phyloP scores from a whole-genome alignment of 2,113 vertebrate species.

The Eupsittula cactorum region DNA sequence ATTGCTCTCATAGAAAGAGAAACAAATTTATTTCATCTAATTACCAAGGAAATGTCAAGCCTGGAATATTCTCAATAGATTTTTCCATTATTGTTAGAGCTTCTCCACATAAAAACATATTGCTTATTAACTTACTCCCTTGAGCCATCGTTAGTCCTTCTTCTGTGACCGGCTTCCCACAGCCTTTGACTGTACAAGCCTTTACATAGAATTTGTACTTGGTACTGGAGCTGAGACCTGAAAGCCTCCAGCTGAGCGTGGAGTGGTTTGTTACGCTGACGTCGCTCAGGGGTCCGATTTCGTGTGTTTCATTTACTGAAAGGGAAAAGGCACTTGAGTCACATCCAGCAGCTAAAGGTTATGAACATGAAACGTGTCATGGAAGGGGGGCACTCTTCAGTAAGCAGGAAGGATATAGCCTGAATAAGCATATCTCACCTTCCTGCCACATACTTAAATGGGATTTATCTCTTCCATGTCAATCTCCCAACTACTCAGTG shows the following conservation, averaged over 20 bases:
- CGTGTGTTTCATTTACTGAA: constrained; percentile 89
- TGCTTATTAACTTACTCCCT: constrained; percentile 82
- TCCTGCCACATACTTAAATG: background rate
- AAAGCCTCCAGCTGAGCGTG: constrained; percentile 80
- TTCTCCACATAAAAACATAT: background rate
- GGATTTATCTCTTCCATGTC: background rate
- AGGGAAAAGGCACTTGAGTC: background rate
- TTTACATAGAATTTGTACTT: constrained; percentile 91
- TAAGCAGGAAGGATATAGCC: background rate
- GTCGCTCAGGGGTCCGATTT: constrained; percentile 78
- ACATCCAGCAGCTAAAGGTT: background rate
- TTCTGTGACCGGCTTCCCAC: constrained; percentile 84
- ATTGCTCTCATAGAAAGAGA: background rate
- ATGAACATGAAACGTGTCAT: rapidly evolving
- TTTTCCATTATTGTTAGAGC: background rate
- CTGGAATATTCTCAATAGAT: background rate
- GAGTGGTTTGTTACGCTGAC: constrained; percentile 79
- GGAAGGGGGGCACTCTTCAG: background rate
- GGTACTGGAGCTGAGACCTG: constrained; percentile 82
- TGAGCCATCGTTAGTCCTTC: constrained; percentile 84
- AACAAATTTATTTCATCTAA: constrained; percentile 5
- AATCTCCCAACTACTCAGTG: background rate
- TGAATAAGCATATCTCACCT: background rate
- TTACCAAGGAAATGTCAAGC: constrained; percentile 7
- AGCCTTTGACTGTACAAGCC: constrained; percentile 88